Percentiles rank a stretch among this genome's conserved stretches.
Conservation (phyloP, 1,140 invertebrate species). For the Tetramorium parvispinum region DNA sequence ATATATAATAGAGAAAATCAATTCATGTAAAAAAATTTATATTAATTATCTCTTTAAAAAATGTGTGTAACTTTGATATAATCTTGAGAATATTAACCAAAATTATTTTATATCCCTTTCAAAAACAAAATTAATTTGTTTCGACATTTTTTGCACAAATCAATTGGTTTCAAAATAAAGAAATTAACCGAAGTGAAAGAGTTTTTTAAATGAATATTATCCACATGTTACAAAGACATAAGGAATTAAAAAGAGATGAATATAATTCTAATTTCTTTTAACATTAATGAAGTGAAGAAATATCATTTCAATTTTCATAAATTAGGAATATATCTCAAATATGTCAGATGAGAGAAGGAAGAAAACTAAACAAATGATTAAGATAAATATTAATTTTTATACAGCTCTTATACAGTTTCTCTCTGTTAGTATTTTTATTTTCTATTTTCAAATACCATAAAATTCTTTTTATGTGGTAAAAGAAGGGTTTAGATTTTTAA, state of each 20-base stretch:
- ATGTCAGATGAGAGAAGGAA: neutral
- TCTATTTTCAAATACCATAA: conserved; percentile 1
- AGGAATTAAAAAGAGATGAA: neutral
- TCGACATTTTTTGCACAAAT: too few relatives aligned
- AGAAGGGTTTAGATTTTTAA: conserved; percentile 15
- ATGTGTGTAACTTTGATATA: too few relatives aligned
- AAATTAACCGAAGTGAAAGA: too few relatives aligned
- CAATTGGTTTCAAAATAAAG: too few relatives aligned
- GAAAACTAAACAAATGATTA: neutral
- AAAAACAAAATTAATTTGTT: too few relatives aligned
- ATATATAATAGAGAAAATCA: too few relatives aligned
- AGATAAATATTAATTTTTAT: conserved; percentile 1
- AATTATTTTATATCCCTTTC: too few relatives aligned
- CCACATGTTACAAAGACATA: too few relatives aligned
- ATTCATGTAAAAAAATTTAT: too few relatives aligned
- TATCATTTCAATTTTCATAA: neutral
- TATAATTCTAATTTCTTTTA: neutral
- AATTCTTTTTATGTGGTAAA: conserved; percentile 42
- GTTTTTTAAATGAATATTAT: too few relatives aligned
- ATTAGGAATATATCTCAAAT: neutral
- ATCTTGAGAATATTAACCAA: too few relatives aligned
- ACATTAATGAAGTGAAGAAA: neutral
- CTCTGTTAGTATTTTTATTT: conserved; percentile 1
- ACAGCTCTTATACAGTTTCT: neutral
- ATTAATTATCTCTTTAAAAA: too few relatives aligned